phyloP scores from a whole-genome alignment of 64 coral and sea anemone genomes.

The Trachythela sp. region DNA sequence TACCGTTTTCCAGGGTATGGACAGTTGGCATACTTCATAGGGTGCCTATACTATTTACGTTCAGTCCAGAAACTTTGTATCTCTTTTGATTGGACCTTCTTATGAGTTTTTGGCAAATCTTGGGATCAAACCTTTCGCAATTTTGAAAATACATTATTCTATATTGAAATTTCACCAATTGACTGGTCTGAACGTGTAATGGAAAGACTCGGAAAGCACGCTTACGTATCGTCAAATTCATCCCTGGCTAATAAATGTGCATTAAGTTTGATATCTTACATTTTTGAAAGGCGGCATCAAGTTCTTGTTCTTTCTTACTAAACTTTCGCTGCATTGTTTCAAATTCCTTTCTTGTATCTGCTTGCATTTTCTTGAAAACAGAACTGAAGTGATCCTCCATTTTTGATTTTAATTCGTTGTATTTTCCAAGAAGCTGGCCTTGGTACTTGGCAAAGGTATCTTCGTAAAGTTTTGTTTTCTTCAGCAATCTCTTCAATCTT shows the following conservation, averaged over 20 bases:
- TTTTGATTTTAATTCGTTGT: neutral
- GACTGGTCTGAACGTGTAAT: no score
- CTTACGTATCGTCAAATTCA: no score
- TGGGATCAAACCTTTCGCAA: no score
- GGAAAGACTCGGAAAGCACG: no score
- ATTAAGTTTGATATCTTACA: neutral
- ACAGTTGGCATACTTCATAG: no score
- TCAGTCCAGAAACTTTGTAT: no score
- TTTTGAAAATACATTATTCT: no score
- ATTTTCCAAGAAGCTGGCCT: neutral
- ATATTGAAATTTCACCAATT: no score
- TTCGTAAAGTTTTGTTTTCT: neutral
- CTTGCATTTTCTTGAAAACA: neutral
- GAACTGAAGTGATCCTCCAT: neutral
- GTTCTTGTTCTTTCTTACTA: neutral
- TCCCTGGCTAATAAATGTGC: neutral
- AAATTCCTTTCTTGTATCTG: neutral
- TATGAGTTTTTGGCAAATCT: no score
- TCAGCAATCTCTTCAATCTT: neutral
- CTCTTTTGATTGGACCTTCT: no score
- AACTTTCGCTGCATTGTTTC: neutral
- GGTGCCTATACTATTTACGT: no score
- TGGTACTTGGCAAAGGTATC: neutral
- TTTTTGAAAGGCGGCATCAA: neutral
- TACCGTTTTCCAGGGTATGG: no score